Percentiles rank a stretch among this genome's conserved stretches.
Evolutionary conservation across 2,113 vertebrate species (phyloP).

Genomic region (Sula dactylatra): DNA sequence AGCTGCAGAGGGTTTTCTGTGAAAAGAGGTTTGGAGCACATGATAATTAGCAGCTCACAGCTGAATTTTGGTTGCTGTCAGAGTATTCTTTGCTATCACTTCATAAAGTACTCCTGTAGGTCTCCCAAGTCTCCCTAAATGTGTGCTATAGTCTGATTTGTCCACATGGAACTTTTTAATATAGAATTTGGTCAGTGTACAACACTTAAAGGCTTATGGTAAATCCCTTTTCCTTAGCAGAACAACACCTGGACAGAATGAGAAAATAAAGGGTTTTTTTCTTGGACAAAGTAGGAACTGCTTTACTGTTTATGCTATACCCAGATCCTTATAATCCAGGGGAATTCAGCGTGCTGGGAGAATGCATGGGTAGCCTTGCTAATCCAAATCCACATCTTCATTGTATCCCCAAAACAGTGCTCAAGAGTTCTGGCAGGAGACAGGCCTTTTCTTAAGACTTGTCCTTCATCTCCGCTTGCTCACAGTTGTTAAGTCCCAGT

Average conservation of each 20-base stretch:
- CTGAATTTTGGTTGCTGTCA: conserved; percentile 25
- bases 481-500: not conserved
- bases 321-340: not conserved
- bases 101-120: not conserved
- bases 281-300: not conserved
- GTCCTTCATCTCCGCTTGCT: not conserved
- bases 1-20: not conserved
- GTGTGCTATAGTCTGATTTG: not conserved
- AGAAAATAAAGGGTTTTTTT: not conserved
- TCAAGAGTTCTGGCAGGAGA: not conserved
- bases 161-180: not conserved
- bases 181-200: not conserved
- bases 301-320: not conserved
- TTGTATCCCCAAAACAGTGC: not conserved
- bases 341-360: not conserved
- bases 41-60: conserved; percentile 21
- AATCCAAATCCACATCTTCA: conserved; percentile 13
- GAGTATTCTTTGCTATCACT: conserved; percentile 12
- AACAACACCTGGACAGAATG: not conserved
- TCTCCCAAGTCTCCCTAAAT: not conserved
- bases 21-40: not conserved
- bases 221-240: conserved; percentile 31
- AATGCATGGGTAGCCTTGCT: not conserved
- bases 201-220: conserved; percentile 16
- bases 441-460: not conserved